Evolutionary conservation across 2,113 vertebrate genomes (phyloP).

Genomic region (Hydrolagus affinis): DNA sequence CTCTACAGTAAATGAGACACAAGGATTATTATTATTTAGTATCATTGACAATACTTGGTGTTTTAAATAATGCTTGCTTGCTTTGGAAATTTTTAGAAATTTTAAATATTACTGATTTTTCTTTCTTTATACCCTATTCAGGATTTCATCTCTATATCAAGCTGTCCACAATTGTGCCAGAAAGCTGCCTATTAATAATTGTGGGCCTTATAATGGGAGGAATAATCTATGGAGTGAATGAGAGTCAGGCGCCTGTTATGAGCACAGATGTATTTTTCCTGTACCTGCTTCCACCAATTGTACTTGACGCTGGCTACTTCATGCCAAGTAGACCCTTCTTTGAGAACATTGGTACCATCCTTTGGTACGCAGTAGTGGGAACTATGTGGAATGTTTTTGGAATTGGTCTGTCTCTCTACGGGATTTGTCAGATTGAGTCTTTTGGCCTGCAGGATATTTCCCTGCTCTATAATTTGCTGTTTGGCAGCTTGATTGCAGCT

Average conservation of each 20-base stretch:
- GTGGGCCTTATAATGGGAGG: conserved; percentile 68
- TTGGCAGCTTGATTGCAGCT: conserved; percentile 62
- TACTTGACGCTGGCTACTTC: conserved; percentile 71
- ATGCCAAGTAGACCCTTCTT: conserved; percentile 67
- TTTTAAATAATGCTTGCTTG: conserved; percentile 19
- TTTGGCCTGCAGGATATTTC: conserved; percentile 59
- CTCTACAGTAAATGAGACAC: too few species aligned
- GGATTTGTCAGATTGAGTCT: conserved; percentile 58
- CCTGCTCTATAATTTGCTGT: conserved; percentile 68
- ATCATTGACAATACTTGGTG: neutral
- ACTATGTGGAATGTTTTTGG: conserved; percentile 69
- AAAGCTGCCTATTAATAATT: conserved; percentile 70
- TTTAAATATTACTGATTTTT: neutral
- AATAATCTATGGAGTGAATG: conserved; percentile 61
- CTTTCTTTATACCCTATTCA: conserved; percentile 36
- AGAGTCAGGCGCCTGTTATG: conserved; percentile 62
- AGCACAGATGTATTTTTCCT: conserved; percentile 70
- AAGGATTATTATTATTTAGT: too few species aligned
- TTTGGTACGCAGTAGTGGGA: conserved; percentile 57
- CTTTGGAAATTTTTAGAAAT: neutral
- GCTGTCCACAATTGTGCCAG: conserved; percentile 63
- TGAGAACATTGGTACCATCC: conserved; percentile 65
- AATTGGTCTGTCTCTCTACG: conserved; percentile 64
- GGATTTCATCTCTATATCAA: conserved; percentile 67
- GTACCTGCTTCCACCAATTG: conserved; percentile 69